Percentiles rank a stretch among this genome's conserved stretches.
phyloP scores from a whole-genome alignment of 2,888 invertebrate genomes.

The Xanthorhoe spadicearia region DNA sequence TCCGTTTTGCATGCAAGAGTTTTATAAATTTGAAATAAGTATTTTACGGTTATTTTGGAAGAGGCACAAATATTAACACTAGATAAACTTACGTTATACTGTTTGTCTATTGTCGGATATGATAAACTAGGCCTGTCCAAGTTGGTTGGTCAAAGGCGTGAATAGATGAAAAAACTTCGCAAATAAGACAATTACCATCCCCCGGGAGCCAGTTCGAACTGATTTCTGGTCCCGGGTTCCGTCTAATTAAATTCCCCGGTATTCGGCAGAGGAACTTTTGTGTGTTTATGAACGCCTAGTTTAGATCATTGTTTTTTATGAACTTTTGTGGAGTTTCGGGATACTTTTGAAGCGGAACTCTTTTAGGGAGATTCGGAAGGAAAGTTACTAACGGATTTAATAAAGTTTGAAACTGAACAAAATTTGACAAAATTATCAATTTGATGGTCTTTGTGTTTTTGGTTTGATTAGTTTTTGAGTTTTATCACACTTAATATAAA shows the following conservation, averaged over 20 bases:
- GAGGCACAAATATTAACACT: no score
- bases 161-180: slow-evolving; percentile 28
- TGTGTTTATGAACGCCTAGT: slow-evolving; percentile 20
- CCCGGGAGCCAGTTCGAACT: slow-evolving; percentile 11
- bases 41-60: no score
- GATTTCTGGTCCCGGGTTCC: slow-evolving; percentile 13
- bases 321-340: slow-evolving; percentile 2
- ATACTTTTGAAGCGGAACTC: not conserved
- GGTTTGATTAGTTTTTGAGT: not conserved
- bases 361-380: no score
- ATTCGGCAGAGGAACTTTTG: slow-evolving; percentile 6
- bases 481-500: no score
- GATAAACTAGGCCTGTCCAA: slow-evolving; percentile 8
- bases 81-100: no score
- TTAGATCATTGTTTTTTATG: slow-evolving; percentile 10
- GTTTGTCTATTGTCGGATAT: not conserved
- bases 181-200: slow-evolving; percentile 26
- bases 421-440: no score
- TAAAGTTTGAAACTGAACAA: no score
- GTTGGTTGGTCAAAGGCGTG: slow-evolving; percentile 17
- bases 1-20: not conserved
- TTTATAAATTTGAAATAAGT: not conserved
- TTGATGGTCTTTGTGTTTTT: no score
- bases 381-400: no score
- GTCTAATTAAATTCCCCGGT: slow-evolving; percentile 24